Evolutionary conservation across 2,888 invertebrate genomes (phyloP), one percentile per base, ranked within the genome.

Genomic region (Tuta absoluta): DNA sequence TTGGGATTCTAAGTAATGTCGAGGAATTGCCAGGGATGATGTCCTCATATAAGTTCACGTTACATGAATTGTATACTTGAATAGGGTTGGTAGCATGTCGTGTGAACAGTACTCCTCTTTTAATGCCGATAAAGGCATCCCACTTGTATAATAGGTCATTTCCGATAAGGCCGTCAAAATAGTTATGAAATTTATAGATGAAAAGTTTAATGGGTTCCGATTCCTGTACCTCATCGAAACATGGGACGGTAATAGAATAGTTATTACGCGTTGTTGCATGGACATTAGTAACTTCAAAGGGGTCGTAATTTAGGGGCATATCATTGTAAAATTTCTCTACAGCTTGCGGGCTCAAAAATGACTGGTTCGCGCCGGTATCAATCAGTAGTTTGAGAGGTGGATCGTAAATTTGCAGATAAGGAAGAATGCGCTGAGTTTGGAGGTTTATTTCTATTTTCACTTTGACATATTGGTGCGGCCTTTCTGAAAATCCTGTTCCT

Each of bases 371-470:
- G 24, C 24, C 24, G 11, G 24, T 23, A 14, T 56, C 24, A 5
- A 56, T 58, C 10, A 33, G 2, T 17, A 5, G 37, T 58, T 17
- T 58, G 57, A 37, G n/a, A n/a, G n/a, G n/a, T n/a, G n/a, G n/a
- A n/a, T n/a, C n/a, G n/a, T n/a, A n/a, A n/a, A n/a, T n/a, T 37
- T 58, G n/a, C n/a, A n/a, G n/a, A 37, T 37, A 58, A 7, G 57
- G 57, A 10, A 58, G 24, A 33, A 17, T 33, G 2, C 57, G 33
- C 17, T 58, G 57, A 7, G 57, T 37, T 19, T 37, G 37, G n/a
- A 58, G 17, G 17, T 58, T 58, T 58, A 58, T 8, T 14, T 58
- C 57, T 58, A 58, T 58, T 58, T 58, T 58, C 37, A 17, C n/a
- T 58, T 58, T 7, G 8, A 4, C 1, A 5, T 17, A 33, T 33